A percentile compares a stretch with the other conserved stretches of the same genome.
Conservation (phyloP, 2,888 invertebrate species). For the Ophion ellenae region DNA sequence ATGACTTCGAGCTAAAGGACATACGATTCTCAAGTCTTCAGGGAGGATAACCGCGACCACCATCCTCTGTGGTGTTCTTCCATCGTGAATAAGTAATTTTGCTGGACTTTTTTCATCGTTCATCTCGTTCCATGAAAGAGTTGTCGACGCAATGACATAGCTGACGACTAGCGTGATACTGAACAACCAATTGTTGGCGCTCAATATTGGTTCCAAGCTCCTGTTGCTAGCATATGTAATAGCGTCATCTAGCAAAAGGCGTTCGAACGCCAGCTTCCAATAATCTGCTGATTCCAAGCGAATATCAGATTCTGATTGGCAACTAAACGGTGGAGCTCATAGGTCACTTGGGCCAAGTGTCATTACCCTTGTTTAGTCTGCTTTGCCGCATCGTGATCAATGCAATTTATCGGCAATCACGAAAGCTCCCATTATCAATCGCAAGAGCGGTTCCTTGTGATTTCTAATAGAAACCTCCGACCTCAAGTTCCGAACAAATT, state of each 20-base stretch:
- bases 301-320: neutral
- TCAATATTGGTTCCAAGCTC: too few species aligned
- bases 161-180: too few species aligned
- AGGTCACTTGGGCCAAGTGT: neutral
- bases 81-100: slow-evolving; percentile 4
- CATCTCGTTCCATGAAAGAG: neutral
- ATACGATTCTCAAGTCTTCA: slow-evolving; percentile 30
- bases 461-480: neutral
- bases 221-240: too few species aligned
- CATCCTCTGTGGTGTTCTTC: slow-evolving; percentile 12
- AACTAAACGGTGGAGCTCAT: neutral
- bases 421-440: neutral
- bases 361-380: neutral
- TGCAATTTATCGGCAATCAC: neutral
- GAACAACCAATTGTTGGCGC: too few species aligned
- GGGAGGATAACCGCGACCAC: slow-evolving; percentile 27
- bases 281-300: neutral
- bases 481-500: slow-evolving; percentile 29
- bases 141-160: too few species aligned
- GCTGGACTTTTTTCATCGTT: slow-evolving; percentile 20
- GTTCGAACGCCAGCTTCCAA: neutral
- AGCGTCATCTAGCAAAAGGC: neutral
- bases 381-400: neutral
- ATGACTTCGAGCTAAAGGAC: slow-evolving; percentile 28
- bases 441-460: neutral